Percentiles rank a stretch among this genome's conserved stretches.
Evolutionary conservation across 2,888 invertebrate genomes (phyloP).

Genomic region (Marronus borbonicus): DNA sequence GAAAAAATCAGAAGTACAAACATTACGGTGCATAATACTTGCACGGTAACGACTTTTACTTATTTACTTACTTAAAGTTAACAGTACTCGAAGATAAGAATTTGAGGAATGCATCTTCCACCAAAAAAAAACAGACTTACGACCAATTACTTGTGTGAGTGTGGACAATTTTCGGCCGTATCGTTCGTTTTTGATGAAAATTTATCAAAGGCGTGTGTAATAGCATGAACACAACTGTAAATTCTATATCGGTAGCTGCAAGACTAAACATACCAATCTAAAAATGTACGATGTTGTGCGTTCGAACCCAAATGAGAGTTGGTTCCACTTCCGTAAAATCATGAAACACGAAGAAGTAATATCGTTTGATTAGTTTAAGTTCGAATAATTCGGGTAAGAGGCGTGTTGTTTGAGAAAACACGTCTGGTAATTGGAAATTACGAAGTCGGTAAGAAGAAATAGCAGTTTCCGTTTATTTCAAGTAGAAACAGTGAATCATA

Average conservation of each 20-base stretch:
- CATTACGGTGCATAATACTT: background rate
- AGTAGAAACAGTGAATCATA: no score
- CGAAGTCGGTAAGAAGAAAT: no score
- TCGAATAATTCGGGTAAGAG: no score
- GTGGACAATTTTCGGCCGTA: background rate
- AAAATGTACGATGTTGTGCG: background rate
- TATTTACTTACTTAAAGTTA: background rate
- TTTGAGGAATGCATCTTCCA: background rate
- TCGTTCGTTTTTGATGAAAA: background rate
- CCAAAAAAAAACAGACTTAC: background rate
- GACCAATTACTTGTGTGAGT: background rate
- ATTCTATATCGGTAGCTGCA: background rate
- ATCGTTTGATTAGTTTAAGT: no score
- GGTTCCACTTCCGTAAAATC: background rate
- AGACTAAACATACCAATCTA: background rate
- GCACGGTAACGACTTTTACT: slow-evolving; percentile 3
- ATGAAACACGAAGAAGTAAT: background rate
- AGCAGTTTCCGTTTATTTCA: no score
- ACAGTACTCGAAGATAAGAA: slow-evolving; percentile 4
- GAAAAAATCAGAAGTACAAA: background rate
- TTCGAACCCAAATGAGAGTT: background rate
- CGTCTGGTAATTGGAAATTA: no score
- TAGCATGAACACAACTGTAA: background rate
- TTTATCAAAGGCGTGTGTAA: background rate
- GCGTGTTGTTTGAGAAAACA: no score